Conservation (phyloP, 2,797 vertebrate species). For the Danionella dracula region DNA sequence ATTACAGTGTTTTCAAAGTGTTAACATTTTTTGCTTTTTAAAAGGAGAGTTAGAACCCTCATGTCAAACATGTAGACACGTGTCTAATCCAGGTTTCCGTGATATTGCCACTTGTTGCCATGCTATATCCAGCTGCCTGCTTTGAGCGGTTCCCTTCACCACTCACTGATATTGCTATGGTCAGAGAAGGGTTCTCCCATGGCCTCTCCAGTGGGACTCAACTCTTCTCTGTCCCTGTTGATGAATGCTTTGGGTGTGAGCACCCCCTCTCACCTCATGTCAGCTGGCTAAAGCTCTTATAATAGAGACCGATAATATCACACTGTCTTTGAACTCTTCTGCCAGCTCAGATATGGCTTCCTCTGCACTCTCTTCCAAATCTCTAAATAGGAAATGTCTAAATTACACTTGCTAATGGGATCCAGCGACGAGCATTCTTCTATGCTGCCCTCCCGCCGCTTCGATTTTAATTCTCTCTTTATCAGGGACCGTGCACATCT, state of each 20-base stretch:
- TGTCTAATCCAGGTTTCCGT: too few species aligned
- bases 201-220: slow-evolving; percentile 33
- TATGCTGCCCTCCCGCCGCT: neutral
- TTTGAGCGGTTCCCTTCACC: too few species aligned
- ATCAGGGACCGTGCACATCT: slow-evolving; percentile 48
- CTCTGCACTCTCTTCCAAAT: slow-evolving; percentile 43
- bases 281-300: slow-evolving; percentile 36
- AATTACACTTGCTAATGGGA: slow-evolving; percentile 71
- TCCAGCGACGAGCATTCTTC: slow-evolving; percentile 42
- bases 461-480: slow-evolving; percentile 51
- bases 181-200: slow-evolving; percentile 26
- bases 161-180: slow-evolving; percentile 13
- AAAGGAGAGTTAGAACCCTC: too few species aligned
- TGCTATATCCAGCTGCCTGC: too few species aligned
- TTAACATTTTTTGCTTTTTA: too few species aligned
- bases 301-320: slow-evolving; percentile 49
- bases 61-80: too few species aligned
- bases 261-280: slow-evolving; percentile 25
- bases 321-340: slow-evolving; percentile 44
- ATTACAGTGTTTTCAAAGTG: too few species aligned
- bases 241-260: slow-evolving; percentile 22
- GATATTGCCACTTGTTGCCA: too few species aligned
- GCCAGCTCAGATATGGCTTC: slow-evolving; percentile 37
- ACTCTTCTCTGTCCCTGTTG: slow-evolving; percentile 32
- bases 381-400: slow-evolving; percentile 64